These are phyloP conservation scores for Madoqua kirkii DNA, from an alignment of 2,113 vertebrate species.

Conservation along the genomic window DNA sequence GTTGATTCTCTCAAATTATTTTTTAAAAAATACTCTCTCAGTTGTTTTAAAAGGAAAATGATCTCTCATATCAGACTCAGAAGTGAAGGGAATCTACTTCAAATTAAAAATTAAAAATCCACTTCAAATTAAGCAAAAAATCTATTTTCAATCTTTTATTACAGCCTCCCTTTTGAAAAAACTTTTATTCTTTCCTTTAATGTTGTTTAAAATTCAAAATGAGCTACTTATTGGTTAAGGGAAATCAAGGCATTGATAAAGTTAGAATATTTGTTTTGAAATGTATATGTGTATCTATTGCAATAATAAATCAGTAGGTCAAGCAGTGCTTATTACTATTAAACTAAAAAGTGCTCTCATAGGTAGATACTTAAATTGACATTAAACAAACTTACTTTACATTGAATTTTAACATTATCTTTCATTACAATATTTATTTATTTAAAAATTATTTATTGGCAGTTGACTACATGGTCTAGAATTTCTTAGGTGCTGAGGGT, in stretches of 20 bases:
- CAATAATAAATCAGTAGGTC: background rate
- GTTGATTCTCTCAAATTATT: background rate
- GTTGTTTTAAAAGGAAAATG: background rate
- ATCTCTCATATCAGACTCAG: background rate
- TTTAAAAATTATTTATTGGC: background rate
- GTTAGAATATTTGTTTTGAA: background rate
- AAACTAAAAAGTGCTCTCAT: background rate
- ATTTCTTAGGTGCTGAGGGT: background rate
- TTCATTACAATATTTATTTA: background rate
- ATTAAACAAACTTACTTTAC: background rate
- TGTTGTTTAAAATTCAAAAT: background rate
- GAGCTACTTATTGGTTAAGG: background rate
- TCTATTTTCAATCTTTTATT: background rate
- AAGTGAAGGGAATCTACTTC: background rate
- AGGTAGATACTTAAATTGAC: background rate
- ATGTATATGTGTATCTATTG: too few species aligned
- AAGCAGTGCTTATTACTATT: background rate
- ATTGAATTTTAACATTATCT: background rate
- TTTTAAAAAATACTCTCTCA: background rate
- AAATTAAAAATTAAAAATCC: background rate
- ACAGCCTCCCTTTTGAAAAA: background rate
- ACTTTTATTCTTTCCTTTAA: background rate
- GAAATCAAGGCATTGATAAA: background rate
- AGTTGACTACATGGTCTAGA: background rate
- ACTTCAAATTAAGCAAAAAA: background rate